Evolutionary conservation across 1,140 invertebrate species (phyloP).

Genomic region (Solenopsis fugax): DNA sequence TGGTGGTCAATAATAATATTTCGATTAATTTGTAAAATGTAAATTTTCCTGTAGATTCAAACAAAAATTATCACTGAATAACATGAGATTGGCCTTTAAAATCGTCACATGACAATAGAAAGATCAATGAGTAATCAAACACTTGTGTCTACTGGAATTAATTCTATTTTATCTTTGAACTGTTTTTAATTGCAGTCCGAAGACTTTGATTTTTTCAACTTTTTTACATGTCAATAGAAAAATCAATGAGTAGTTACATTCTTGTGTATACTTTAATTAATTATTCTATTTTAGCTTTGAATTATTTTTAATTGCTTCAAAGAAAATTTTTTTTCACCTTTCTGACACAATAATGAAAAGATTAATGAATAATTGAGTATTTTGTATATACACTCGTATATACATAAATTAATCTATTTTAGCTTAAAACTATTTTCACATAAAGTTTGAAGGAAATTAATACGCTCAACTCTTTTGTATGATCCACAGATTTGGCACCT

Average conservation of each 20-base stretch:
- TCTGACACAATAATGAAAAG: too few species aligned
- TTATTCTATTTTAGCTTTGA: too few species aligned
- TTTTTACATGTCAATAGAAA: too few species aligned
- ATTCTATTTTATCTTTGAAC: not conserved
- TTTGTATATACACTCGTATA: not conserved
- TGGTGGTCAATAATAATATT: not conserved
- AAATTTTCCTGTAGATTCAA: not conserved
- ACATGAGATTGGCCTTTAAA: not conserved
- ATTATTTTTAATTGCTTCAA: too few species aligned
- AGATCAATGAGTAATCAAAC: not conserved
- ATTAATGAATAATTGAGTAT: not conserved
- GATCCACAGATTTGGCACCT: constrained; percentile 16
- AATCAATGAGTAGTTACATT: too few species aligned
- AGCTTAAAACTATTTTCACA: not conserved
- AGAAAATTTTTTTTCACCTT: too few species aligned
- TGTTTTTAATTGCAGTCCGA: too few species aligned
- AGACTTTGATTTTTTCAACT: too few species aligned
- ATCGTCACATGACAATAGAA: not conserved
- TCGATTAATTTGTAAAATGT: not conserved
- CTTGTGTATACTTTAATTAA: too few species aligned
- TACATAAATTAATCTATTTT: not conserved
- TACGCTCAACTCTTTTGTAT: not conserved
- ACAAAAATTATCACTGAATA: not conserved
- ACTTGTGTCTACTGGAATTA: not conserved
- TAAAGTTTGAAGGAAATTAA: not conserved